Evolutionary conservation across 1,140 invertebrate species (phyloP), one percentile per base, ranked within the genome.

Genomic region (Conopomorpha cramerella): DNA sequence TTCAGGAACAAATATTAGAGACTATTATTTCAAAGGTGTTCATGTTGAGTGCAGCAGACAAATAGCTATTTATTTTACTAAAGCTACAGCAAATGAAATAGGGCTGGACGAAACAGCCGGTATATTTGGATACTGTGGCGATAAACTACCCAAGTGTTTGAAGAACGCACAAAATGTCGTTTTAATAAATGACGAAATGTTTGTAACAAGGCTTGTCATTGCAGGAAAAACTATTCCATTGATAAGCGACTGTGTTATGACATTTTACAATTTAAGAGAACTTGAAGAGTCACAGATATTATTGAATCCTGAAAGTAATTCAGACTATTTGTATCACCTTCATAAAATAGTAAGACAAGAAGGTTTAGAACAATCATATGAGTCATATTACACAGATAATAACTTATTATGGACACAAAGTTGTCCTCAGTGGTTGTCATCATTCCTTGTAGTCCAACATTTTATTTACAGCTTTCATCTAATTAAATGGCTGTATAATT

Each of bases 401-500:
- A n/a, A n/a, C n/a, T n/a, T n/a, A n/a, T n/a, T n/a, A n/a, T n/a
- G n/a, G n/a, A n/a, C n/a, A n/a, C n/a, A n/a, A n/a, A n/a, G n/a
- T n/a, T n/a, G n/a, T n/a, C n/a, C 51, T 14, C 39, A 34, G 7
- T 62, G 57, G 52, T 30, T 74, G 8, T 39, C 44, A 34, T 56
- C 54, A 3, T 65, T 61, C 12, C 67, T 71, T 65, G 54, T 70
- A 37, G 38, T 46, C 27, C 61, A 70, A 40, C 63, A 74, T 51
- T n/a, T 61, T 26, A 39, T 48, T 33, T 67, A 66, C 48, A 62
- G 61, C 38, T 31, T 55, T 8, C 63, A 57, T 35, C 41, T 68
- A 29, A 23, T 59, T 14, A 39, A 43, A 31, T 74, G 70, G 70
- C 31, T 67, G n/a, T 33, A 51, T 18, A 43, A 16, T 33, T 46